Percentiles rank a stretch among this genome's conserved stretches.
Conservation (phyloP, 2,888 invertebrate species). For the Pandemis heparana region DNA sequence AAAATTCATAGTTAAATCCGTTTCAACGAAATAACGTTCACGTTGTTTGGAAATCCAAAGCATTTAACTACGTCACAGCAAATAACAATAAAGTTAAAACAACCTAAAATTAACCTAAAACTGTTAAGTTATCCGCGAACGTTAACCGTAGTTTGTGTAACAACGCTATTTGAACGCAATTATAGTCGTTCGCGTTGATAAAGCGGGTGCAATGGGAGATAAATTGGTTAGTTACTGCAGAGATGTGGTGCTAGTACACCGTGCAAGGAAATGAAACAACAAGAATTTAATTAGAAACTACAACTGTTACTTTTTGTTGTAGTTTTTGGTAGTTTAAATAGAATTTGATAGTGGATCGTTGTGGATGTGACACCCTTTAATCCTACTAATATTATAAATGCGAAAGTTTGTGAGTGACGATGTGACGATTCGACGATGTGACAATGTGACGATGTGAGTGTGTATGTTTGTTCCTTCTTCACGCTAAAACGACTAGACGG, state of each 20-base stretch:
- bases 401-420: no score
- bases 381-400: no score
- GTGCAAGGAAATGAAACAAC: not conserved
- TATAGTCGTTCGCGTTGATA: conserved; percentile 46
- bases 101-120: conserved; percentile 23
- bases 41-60: not conserved
- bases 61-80: not conserved
- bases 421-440: no score
- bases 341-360: no score
- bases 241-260: not conserved
- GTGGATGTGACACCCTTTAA: no score
- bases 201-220: conserved; percentile 37
- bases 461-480: no score
- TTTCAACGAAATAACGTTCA: not conserved
- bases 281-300: not conserved
- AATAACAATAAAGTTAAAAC: conserved; percentile 8
- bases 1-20: not conserved
- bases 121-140: conserved; percentile 28
- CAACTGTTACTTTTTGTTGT: no score
- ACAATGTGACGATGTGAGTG: no score
- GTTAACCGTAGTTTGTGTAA: conserved; percentile 47
- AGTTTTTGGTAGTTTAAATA: no score
- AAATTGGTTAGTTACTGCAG: conserved; percentile 33
- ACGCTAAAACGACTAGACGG: no score
- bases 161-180: conserved; percentile 50